phyloP scores from a whole-genome alignment of 2,888 invertebrate species.

The Cryptops parisi region DNA sequence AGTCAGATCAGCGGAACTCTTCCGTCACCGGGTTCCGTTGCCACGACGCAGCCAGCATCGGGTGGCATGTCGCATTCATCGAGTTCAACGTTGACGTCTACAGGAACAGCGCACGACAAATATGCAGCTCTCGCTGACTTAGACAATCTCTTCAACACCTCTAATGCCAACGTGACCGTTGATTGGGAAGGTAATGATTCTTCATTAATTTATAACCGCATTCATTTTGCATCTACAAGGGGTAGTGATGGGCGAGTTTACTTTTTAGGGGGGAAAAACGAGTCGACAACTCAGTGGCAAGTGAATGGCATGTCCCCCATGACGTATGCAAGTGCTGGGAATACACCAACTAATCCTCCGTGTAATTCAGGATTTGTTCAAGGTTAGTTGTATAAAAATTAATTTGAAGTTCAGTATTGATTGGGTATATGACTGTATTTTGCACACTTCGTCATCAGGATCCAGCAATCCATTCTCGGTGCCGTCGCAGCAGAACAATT shows the following conservation, averaged over 20 bases:
- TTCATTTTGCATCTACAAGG: background rate
- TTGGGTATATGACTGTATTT: too few relatives aligned
- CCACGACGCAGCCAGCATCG: constrained; percentile 22
- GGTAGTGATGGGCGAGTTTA: too few relatives aligned
- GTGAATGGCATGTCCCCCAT: constrained; percentile 3
- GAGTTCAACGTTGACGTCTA: constrained; percentile 35
- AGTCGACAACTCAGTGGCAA: background rate
- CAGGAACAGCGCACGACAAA: constrained; percentile 50
- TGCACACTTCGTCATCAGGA: background rate
- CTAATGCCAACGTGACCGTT: background rate
- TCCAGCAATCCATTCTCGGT: constrained; percentile 1
- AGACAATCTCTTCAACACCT: constrained; percentile 46
- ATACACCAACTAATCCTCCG: constrained; percentile 1
- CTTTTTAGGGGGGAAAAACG: background rate
- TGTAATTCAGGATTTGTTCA: too few relatives aligned
- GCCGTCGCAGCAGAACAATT: background rate
- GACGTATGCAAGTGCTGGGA: background rate
- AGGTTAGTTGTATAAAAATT: too few relatives aligned
- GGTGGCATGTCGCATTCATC: constrained; percentile 13
- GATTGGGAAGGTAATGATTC: constrained; percentile 15
- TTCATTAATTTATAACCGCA: background rate
- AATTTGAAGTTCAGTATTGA: too few relatives aligned
- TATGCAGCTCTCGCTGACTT: constrained; percentile 93
- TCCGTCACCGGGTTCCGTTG: constrained; percentile 27
- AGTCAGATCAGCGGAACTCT: constrained; percentile 19